Conservation (phyloP, 2,888 invertebrate species). For the Parasteatoda lunata region DNA sequence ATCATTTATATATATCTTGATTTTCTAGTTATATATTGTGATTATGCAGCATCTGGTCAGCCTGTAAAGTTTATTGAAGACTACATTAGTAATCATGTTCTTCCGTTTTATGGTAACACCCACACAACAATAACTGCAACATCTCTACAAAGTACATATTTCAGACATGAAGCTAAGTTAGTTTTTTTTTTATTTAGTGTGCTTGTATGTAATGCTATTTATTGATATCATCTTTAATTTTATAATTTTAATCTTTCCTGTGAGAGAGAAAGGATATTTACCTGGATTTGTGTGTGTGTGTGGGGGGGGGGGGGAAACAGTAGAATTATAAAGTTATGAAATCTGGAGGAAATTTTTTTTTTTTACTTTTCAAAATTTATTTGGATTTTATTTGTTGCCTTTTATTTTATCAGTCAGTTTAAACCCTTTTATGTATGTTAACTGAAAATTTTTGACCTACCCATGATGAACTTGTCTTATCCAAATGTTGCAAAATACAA, state of each 20-base stretch:
- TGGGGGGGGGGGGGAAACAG: no score
- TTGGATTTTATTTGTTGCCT: background rate
- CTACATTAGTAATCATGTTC: slow-evolving; percentile 84
- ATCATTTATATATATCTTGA: slow-evolving; percentile 1
- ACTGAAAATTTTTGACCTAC: no score
- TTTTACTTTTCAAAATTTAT: background rate
- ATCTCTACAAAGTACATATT: slow-evolving; percentile 89
- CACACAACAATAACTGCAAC: slow-evolving; percentile 88
- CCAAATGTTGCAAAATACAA: no score
- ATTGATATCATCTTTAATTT: no score
- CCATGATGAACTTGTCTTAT: no score
- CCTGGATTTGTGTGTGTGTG: no score
- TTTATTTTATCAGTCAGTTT: background rate
- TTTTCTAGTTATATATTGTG: slow-evolving; percentile 82
- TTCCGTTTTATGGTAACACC: slow-evolving; percentile 89
- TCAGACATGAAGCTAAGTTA: slow-evolving; percentile 80
- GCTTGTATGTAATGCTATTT: no score
- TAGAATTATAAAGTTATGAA: no score
- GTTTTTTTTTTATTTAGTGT: slow-evolving; percentile 8
- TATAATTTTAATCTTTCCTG: no score
- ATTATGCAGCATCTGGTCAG: slow-evolving; percentile 89
- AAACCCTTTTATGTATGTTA: no score
- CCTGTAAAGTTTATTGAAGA: slow-evolving; percentile 89
- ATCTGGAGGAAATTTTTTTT: no score
- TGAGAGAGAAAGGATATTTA: no score